A percentile compares a stretch with the other conserved stretches of the same genome.
Conservation (phyloP, 1,140 invertebrate genomes). For the Gyrodactylus salaris region DNA sequence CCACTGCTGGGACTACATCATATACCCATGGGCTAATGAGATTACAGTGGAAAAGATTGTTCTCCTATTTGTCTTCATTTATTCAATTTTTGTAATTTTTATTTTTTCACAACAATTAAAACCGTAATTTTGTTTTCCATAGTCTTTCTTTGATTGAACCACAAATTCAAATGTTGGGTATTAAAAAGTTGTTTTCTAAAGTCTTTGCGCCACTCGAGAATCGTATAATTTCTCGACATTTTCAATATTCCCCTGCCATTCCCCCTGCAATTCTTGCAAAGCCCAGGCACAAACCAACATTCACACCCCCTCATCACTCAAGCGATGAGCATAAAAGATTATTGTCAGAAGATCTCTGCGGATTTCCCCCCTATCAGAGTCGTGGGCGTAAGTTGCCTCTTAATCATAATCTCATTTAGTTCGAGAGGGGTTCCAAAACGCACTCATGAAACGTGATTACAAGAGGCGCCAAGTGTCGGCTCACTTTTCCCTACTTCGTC, state of each 20-base stretch:
- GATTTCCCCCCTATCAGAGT: background rate
- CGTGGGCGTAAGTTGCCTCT: background rate
- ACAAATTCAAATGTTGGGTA: background rate
- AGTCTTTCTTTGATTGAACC: background rate
- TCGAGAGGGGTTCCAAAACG: background rate
- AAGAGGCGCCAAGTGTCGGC: background rate
- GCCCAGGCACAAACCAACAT: background rate
- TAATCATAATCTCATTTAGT: background rate
- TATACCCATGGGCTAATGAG: background rate
- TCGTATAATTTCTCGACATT: background rate
- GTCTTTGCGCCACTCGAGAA: background rate
- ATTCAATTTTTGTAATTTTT: background rate
- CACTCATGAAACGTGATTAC: background rate
- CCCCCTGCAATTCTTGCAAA: background rate
- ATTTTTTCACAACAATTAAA: background rate
- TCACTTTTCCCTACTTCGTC: background rate
- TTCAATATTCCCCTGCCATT: background rate
- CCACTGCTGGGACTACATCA: background rate
- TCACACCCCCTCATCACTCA: background rate
- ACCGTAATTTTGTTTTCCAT: background rate
- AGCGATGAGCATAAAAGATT: background rate
- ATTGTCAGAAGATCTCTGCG: background rate
- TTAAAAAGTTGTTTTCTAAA: background rate
- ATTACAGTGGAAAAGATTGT: background rate
- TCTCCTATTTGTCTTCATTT: background rate